phyloP scores from a whole-genome alignment of 1,140 invertebrate genomes.

The Caenorhabditis briggsae region DNA sequence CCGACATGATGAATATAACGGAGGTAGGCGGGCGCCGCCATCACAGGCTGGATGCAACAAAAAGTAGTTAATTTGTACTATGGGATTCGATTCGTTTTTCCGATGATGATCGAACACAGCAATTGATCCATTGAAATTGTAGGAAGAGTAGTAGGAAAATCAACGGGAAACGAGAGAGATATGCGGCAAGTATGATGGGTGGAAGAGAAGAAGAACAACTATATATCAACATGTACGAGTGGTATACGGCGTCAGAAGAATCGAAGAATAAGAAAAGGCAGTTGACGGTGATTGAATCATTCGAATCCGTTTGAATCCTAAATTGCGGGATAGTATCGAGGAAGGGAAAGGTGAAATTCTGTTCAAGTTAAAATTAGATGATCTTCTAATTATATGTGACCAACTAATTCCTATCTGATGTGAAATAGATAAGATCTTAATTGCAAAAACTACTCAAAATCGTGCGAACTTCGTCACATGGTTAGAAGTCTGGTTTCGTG shows the following conservation, averaged over 20 bases:
- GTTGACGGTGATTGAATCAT: neutral
- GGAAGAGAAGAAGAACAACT: slow-evolving; percentile 41
- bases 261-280: neutral
- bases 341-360: no score
- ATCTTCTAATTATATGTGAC: no score
- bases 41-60: slow-evolving; percentile 21
- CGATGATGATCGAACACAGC: slow-evolving; percentile 28
- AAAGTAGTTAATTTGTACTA: slow-evolving; percentile 46
- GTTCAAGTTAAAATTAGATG: no score
- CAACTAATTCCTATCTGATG: no score
- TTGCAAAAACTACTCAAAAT: no score
- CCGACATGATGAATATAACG: neutral
- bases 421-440: no score
- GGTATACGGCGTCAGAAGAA: neutral
- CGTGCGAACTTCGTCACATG: no score
- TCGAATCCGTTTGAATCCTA: no score
- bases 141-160: neutral
- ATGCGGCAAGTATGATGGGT: neutral
- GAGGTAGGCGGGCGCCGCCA: neutral
- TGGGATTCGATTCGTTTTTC: slow-evolving; percentile 16
- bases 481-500: no score
- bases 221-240: slow-evolving; percentile 41
- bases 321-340: no score
- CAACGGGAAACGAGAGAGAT: slow-evolving; percentile 5
- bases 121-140: slow-evolving; percentile 6